Conservation (phyloP, 2,113 vertebrate genomes). For the Hippopotamus amphibius region DNA sequence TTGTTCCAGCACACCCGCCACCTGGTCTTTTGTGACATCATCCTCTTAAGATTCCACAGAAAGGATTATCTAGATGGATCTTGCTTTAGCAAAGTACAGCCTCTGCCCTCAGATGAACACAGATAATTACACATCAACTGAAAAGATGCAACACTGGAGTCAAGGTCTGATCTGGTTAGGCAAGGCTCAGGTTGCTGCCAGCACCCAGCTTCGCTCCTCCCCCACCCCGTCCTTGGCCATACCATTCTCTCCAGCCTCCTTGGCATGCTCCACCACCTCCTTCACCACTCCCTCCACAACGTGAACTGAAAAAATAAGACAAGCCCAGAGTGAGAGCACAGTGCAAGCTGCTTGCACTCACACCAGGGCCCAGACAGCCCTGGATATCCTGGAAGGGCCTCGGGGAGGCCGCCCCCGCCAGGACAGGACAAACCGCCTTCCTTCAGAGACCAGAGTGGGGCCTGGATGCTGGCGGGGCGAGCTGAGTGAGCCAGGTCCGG, state of each 20-base stretch:
- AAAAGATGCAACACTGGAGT: background rate
- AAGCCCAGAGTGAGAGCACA: background rate
- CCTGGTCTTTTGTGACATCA: background rate
- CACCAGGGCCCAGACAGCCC: accelerated
- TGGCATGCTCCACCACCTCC: slow-evolving; percentile 81
- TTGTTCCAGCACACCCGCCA: background rate
- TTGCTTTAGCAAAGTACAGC: background rate
- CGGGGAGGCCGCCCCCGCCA: background rate
- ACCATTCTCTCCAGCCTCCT: slow-evolving; percentile 87
- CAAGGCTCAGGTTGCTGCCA: background rate
- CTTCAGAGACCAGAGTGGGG: background rate
- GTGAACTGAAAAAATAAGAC: slow-evolving; percentile 73
- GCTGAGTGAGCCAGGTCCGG: background rate
- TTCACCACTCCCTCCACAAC: slow-evolving; percentile 77
- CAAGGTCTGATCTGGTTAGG: background rate
- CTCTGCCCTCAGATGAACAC: background rate
- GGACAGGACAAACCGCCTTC: background rate
- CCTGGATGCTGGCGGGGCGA: background rate
- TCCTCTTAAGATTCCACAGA: background rate
- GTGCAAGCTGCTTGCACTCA: background rate
- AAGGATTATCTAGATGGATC: background rate
- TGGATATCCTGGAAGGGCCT: background rate
- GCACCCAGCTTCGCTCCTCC: background rate
- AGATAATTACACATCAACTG: background rate
- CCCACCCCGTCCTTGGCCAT: accelerated